Evolutionary conservation across 1,140 invertebrate genomes (phyloP).

Genomic region (Babylonia areolata): DNA sequence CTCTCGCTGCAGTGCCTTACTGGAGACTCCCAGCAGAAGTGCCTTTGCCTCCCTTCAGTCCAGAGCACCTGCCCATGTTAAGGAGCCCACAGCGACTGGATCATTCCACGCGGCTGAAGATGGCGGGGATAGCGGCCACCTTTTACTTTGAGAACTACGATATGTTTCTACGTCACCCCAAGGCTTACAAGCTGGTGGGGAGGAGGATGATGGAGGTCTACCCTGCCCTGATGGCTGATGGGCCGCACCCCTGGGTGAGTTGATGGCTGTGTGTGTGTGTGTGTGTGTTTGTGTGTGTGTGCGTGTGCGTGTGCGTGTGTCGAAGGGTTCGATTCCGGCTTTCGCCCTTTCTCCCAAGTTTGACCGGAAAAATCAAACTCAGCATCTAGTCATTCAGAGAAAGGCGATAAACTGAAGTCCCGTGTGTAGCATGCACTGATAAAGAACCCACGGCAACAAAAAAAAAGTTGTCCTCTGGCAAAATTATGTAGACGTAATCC

Average conservation of each 20-base stretch:
- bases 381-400: too few relatives aligned
- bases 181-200: background rate
- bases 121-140: background rate
- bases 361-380: too few relatives aligned
- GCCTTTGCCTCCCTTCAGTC: background rate
- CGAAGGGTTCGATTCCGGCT: too few relatives aligned
- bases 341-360: too few relatives aligned
- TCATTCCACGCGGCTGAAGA: background rate
- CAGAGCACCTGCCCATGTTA: background rate
- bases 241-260: background rate
- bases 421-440: too few relatives aligned
- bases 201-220: background rate
- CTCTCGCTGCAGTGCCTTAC: background rate
- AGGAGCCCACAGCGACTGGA: background rate
- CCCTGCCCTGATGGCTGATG: background rate
- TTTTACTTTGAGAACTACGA: background rate
- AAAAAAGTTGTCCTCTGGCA: too few relatives aligned
- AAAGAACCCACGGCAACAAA: too few relatives aligned
- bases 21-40: background rate
- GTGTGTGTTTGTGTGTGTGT: too few relatives aligned
- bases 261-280: too few relatives aligned
- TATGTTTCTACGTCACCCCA: background rate
- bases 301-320: too few relatives aligned
- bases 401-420: too few relatives aligned
- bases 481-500: too few relatives aligned